Percentiles rank a stretch among this genome's conserved stretches.
Evolutionary conservation across 2,113 vertebrate species (phyloP).

Genomic region (Dicentrarchus labrax): DNA sequence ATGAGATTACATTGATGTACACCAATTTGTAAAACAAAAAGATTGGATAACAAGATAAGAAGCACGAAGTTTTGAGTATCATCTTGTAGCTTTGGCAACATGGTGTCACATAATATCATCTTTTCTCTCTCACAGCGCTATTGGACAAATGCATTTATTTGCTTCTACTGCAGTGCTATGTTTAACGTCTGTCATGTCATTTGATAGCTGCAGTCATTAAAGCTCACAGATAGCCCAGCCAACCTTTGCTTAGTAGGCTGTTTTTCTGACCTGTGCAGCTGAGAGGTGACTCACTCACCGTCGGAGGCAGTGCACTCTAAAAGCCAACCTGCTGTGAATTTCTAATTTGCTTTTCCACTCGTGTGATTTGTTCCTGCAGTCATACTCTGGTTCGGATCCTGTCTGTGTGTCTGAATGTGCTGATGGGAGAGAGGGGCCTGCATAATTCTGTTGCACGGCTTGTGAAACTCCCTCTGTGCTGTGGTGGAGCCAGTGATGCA

Average conservation of each 20-base stretch:
- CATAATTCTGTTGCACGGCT: slow-evolving; percentile 64
- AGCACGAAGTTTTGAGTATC: slow-evolving; percentile 39
- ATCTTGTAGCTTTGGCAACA: slow-evolving; percentile 50
- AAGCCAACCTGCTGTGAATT: slow-evolving; percentile 71
- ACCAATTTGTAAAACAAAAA: slow-evolving; percentile 61
- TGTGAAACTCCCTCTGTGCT: slow-evolving; percentile 74
- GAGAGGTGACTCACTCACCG: slow-evolving; percentile 68
- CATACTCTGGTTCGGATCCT: slow-evolving; percentile 53
- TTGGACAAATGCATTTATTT: slow-evolving; percentile 54
- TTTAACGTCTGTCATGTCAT: slow-evolving; percentile 67
- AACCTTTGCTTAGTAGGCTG: slow-evolving; percentile 71
- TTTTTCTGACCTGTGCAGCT: slow-evolving; percentile 68
- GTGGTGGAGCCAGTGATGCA: slow-evolving; percentile 68
- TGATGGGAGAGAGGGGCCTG: slow-evolving; percentile 60
- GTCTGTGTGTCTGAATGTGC: slow-evolving; percentile 54
- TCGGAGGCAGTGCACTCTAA: slow-evolving; percentile 62
- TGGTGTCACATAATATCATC: slow-evolving; percentile 31
- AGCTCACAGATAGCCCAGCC: slow-evolving; percentile 58
- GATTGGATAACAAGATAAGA: slow-evolving; percentile 56
- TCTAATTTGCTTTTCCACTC: slow-evolving; percentile 72
- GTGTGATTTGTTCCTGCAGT: slow-evolving; percentile 59
- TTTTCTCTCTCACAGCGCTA: slow-evolving; percentile 5
- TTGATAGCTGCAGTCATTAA: slow-evolving; percentile 70
- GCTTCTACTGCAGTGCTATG: slow-evolving; percentile 60
- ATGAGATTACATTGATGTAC: slow-evolving; percentile 63